A percentile compares a stretch with the other conserved stretches of the same genome.
phyloP scores from a whole-genome alignment of 2,888 invertebrate genomes.

The Cephus rjabovi region DNA sequence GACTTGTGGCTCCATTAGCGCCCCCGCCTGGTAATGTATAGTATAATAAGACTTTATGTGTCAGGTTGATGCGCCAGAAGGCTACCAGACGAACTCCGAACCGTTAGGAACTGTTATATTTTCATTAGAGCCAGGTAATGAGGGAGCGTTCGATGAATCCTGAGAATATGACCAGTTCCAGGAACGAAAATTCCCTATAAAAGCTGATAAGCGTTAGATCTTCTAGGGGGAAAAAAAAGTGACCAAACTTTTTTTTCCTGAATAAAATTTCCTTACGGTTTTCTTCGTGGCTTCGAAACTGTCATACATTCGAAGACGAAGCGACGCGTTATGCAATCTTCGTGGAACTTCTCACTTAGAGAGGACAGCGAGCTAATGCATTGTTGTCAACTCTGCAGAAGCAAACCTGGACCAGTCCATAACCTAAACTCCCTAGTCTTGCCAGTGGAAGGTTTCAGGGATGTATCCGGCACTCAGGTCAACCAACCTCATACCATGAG shows the following conservation, averaged over 20 bases:
- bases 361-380: constrained; percentile 58
- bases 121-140: constrained; percentile 61
- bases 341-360: constrained; percentile 63
- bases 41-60: constrained; percentile 67
- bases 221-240: not conserved
- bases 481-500: not conserved
- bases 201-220: not conserved
- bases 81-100: constrained; percentile 64
- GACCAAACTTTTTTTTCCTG: not conserved
- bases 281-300: not conserved
- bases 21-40: constrained; percentile 59
- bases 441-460: not conserved
- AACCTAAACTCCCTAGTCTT: constrained; percentile 16
- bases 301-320: not conserved
- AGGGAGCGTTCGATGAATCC: constrained; percentile 56
- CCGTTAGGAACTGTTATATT: constrained; percentile 65
- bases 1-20: constrained; percentile 67
- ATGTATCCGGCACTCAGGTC: constrained; percentile 1
- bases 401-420: not conserved
- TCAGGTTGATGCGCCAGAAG: constrained; percentile 66
- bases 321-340: constrained; percentile 49
- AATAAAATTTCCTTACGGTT: not conserved
- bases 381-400: constrained; percentile 40
- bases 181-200: not conserved
- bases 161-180: constrained; percentile 10